These are phyloP conservation scores for Siderastrea radians DNA, from an alignment of 92 coral and sea anemone genomes.

Conservation along the genomic window DNA sequence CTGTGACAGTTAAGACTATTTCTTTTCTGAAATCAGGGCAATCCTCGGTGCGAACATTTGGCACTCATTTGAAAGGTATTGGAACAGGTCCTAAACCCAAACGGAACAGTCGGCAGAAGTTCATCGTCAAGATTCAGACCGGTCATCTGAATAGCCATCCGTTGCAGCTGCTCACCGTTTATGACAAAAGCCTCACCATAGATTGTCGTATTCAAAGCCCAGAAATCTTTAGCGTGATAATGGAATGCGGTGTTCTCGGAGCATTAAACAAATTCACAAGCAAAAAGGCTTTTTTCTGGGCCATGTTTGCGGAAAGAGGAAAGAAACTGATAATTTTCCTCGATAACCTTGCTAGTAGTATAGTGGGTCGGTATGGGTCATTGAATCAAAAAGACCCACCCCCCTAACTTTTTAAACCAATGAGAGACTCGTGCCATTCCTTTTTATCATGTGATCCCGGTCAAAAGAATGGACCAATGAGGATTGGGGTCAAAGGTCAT, in stretches of 20 bases:
- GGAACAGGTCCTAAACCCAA: conserved; percentile 68
- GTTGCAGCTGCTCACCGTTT: conserved; percentile 39
- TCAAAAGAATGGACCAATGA: no score
- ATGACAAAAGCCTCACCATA: conserved; percentile 28
- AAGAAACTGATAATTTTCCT: conserved; percentile 60
- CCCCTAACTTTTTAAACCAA: no score
- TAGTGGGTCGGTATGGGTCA: no score
- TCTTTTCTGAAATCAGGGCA: neutral
- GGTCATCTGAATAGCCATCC: conserved; percentile 65
- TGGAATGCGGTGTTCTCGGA: conserved; percentile 84
- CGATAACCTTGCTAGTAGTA: conserved; percentile 55
- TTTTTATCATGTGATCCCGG: no score
- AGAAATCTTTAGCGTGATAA: conserved; percentile 55
- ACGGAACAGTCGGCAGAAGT: conserved; percentile 49
- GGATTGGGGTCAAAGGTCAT: no score
- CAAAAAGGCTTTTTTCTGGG: conserved; percentile 71
- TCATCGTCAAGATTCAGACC: conserved; percentile 80
- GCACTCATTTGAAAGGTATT: conserved; percentile 72
- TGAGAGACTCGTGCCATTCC: no score
- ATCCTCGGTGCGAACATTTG: conserved; percentile 17
- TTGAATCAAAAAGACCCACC: no score
- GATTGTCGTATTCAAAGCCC: conserved; percentile 63
- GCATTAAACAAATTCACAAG: conserved; percentile 40
- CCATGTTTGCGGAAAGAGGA: conserved; percentile 60
- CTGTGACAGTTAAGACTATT: conserved; percentile 51